Conservation (phyloP, 2,113 vertebrate species). For the Archilochus colubris region DNA sequence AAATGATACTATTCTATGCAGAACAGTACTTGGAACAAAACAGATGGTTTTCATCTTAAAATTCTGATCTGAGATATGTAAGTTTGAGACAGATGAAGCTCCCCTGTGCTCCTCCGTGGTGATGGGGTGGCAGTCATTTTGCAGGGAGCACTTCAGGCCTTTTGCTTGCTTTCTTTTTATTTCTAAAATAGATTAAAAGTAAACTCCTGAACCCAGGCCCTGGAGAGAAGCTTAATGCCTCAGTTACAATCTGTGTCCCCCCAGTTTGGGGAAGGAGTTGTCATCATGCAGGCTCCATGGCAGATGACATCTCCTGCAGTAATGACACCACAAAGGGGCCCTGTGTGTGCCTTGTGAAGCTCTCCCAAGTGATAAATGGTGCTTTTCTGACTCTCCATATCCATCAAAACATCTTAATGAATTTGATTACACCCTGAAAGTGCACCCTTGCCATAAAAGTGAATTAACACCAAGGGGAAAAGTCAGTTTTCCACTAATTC, state of each 20-base stretch:
- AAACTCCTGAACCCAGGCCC: neutral
- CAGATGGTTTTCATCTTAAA: neutral
- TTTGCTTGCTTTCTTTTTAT: neutral
- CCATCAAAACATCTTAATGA: slow-evolving; percentile 46
- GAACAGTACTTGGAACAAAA: neutral
- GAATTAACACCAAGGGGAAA: slow-evolving; percentile 11
- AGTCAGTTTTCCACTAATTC: slow-evolving; percentile 30
- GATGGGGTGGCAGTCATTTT: neutral
- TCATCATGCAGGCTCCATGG: neutral
- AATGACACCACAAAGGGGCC: neutral
- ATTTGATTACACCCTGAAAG: slow-evolving; percentile 9
- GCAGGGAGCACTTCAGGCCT: neutral
- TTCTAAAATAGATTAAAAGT: neutral
- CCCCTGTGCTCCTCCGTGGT: neutral
- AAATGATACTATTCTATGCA: neutral
- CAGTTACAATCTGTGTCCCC: neutral
- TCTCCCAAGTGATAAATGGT: slow-evolving; percentile 8
- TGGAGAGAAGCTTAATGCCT: neutral
- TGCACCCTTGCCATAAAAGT: slow-evolving; percentile 13
- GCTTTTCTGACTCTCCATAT: slow-evolving; percentile 18
- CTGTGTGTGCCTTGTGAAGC: slow-evolving; percentile 1
- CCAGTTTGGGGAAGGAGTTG: neutral
- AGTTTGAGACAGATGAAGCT: neutral
- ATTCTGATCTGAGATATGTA: neutral
- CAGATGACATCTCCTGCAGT: slow-evolving; percentile 25